Evolutionary conservation across 2,113 vertebrate species (phyloP).

Genomic region (Lichenostomus cassidix): DNA sequence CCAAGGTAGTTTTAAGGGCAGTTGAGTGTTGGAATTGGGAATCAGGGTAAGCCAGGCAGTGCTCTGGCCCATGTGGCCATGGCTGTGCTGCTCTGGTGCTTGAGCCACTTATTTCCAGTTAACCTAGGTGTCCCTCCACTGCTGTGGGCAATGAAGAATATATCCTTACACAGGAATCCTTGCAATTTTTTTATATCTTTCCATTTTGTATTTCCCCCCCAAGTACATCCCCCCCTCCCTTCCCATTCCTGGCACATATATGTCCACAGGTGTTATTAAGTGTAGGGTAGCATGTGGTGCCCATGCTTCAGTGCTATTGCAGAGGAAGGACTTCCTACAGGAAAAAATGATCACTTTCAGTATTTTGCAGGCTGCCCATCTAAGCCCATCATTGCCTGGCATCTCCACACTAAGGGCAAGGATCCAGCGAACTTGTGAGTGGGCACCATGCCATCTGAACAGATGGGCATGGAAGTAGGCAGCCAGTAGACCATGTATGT

Average conservation of each 20-base stretch:
- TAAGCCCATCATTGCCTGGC: constrained; percentile 84
- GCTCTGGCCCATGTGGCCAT: fast-evolving
- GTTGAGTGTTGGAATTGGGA: fast-evolving
- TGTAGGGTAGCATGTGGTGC: constrained; percentile 61
- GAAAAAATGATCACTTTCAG: constrained; percentile 76
- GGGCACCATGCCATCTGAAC: constrained; percentile 83
- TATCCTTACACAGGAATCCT: neutral
- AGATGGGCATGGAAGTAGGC: constrained; percentile 85
- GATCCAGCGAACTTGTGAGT: constrained; percentile 85
- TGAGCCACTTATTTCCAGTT: neutral
- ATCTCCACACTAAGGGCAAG: constrained; percentile 82
- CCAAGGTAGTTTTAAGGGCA: neutral
- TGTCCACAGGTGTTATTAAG: constrained; percentile 60
- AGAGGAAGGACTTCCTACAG: constrained; percentile 66
- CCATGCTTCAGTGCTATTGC: constrained; percentile 55
- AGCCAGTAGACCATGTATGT: constrained; percentile 88
- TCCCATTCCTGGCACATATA: constrained; percentile 4
- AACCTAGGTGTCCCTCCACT: neutral
- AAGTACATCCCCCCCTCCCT: neutral
- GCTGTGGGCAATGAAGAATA: neutral
- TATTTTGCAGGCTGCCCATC: constrained; percentile 83
- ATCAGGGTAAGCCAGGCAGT: neutral
- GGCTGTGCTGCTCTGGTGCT: neutral
- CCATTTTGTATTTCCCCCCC: neutral
- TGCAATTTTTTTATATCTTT: neutral